These are phyloP conservation scores for Perizoma affinitatum DNA, from an alignment of 2,888 invertebrate species.

Conservation along the genomic window DNA sequence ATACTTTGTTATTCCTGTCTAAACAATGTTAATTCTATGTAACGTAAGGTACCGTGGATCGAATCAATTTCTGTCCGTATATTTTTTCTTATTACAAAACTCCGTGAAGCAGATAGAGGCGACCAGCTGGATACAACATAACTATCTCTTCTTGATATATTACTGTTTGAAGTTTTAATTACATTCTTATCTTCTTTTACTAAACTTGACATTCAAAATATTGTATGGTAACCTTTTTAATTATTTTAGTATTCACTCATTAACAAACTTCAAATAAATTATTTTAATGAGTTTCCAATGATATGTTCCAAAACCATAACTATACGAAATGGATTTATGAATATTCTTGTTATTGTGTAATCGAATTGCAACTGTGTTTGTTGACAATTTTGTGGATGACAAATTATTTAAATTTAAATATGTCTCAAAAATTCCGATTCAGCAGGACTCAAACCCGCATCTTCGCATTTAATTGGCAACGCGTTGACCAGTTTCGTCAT, in stretches of 20 bases:
- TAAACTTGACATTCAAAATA: constrained; percentile 25
- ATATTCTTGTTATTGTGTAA: background rate
- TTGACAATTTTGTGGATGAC: background rate
- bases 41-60: constrained; percentile 50
- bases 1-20: constrained; percentile 36
- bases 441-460: no score
- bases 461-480: no score
- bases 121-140: constrained; percentile 50
- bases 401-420: no score
- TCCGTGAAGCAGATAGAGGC: constrained; percentile 51
- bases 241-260: constrained; percentile 10
- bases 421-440: no score
- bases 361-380: background rate
- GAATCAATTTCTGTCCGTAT: constrained; percentile 66
- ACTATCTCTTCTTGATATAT: constrained; percentile 34
- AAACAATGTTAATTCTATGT: constrained; percentile 41
- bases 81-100: constrained; percentile 54
- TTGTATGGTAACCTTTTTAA: constrained; percentile 19
- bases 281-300: background rate
- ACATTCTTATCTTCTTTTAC: constrained; percentile 26
- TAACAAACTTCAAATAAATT: constrained; percentile 9
- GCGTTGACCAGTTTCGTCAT: no score
- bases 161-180: constrained; percentile 29
- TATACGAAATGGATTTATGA: background rate
- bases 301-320: background rate